Base-by-base conservation (phyloP, 2,113 vertebrate genomes). In the Salvelinus fontinalis region DNA sequence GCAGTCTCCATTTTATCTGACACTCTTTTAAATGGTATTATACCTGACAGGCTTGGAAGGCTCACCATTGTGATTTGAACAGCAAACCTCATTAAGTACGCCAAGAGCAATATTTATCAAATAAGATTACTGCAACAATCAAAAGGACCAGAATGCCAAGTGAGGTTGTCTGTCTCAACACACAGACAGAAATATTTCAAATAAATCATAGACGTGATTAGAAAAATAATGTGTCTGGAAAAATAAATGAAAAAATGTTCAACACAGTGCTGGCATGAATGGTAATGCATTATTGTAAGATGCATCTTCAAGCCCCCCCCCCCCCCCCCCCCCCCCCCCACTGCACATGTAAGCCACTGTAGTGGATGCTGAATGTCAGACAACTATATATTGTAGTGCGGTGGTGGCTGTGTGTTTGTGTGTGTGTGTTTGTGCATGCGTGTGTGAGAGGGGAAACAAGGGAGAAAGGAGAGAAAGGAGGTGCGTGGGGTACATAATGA, bases 401-500 rank as follows among this genome's bases (percentile, higher is more conserved):
- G 39, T 44, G 9, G 39, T 44, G 9, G 39, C 39, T 44, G 39
- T 68, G 67, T 27, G 64, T 66, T 1, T 26, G 64, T 65, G 64
- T 22, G 64, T 66, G 64, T 24, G 64, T 66, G 39, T 44, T 11
- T 24, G 44, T 14, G 64, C 13, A 11, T 44, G 39, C 4, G 4
- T 49, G 13, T 18, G 4, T 57, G 48, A 72, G 73, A 71, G 69
- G 69, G 60, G 78, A 51, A 44, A 67, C 44, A 27, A 49, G 48
- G 9, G 39, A 26, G n/a, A 24, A 27, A 48, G 49, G 68, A 34
- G 11, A 6, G 20, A 54, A 49, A 67, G 29, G 68, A n/a, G 27
- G 20, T 6, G 74, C 9, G 39, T 44, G 73, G 65, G 48, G 74
- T 67, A 84, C 88, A 86, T 96, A 97, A 98, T 98, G 96, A 99